These are phyloP conservation scores for Macrobrachium rosenbergii DNA, from an alignment of 1,140 invertebrate genomes.

Conservation along the genomic window DNA sequence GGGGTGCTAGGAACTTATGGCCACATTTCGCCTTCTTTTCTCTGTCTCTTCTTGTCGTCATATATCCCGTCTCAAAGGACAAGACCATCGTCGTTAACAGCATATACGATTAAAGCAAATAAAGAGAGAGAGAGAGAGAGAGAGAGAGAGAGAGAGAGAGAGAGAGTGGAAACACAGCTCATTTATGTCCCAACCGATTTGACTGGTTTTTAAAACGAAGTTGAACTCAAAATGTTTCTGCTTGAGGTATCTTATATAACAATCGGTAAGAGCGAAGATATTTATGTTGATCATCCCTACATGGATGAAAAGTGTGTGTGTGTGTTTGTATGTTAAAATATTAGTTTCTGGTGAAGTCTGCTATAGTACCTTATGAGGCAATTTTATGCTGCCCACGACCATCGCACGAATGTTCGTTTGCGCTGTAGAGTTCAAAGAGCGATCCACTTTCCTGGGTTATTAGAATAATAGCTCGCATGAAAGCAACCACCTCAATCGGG, in stretches of 20 bases:
- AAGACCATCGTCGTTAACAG: no score
- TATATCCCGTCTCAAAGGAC: no score
- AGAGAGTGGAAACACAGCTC: not conserved
- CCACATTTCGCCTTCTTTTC: no score
- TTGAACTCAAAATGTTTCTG: not conserved
- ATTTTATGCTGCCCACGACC: no score
- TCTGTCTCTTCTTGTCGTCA: no score
- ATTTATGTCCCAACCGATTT: no score
- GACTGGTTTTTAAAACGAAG: no score
- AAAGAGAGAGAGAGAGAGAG: slow-evolving; percentile 29
- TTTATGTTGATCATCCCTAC: not conserved
- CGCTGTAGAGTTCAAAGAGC: no score
- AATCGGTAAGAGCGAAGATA: not conserved
- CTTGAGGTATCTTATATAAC: not conserved
- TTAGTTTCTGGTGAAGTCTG: not conserved
- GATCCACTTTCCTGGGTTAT: no score
- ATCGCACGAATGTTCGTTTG: no score
- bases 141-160: slow-evolving; percentile 33
- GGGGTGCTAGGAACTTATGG: not conserved
- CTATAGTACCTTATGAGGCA: not conserved
- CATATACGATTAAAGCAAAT: not conserved
- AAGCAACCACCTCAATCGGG: no score
- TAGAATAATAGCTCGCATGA: no score
- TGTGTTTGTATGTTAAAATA: not conserved
- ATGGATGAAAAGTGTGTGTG: not conserved